These are phyloP conservation scores for Perca fluviatilis DNA, from an alignment of 2,113 vertebrate species.

Conservation along the genomic window DNA sequence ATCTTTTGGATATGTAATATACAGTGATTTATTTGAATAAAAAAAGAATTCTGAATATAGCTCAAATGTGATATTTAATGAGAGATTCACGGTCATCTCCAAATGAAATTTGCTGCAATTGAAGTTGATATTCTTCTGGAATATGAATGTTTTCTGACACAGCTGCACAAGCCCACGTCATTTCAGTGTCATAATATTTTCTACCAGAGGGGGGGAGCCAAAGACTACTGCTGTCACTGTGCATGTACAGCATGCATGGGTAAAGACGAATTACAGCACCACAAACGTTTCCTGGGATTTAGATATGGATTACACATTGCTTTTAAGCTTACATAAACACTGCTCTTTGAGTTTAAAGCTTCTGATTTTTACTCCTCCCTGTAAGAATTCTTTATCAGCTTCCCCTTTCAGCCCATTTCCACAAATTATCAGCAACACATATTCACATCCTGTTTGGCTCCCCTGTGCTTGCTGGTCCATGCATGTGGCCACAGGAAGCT, in stretches of 20 bases:
- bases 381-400: constrained; percentile 46
- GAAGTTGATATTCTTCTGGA: background rate
- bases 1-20: background rate
- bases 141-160: background rate
- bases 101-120: background rate
- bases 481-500: constrained; percentile 41
- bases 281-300: background rate
- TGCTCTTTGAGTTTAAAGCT: background rate
- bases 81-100: background rate
- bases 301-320: no score
- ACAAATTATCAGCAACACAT: constrained; percentile 51
- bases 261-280: background rate
- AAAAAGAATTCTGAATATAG: background rate
- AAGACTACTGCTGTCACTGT: background rate
- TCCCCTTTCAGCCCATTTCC: constrained; percentile 39
- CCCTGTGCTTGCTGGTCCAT: background rate
- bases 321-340: background rate
- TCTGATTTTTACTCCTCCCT: background rate
- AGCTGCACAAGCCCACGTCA: background rate
- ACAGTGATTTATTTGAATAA: background rate
- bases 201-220: constrained; percentile 65
- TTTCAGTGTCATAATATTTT: constrained; percentile 24
- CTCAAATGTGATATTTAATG: background rate
- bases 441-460: constrained; percentile 64
- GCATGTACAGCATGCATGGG: no score